Evolutionary conservation across 2,888 invertebrate genomes (phyloP), one percentile per base, ranked within the genome.

Genomic region (Epsilonema sp.): DNA sequence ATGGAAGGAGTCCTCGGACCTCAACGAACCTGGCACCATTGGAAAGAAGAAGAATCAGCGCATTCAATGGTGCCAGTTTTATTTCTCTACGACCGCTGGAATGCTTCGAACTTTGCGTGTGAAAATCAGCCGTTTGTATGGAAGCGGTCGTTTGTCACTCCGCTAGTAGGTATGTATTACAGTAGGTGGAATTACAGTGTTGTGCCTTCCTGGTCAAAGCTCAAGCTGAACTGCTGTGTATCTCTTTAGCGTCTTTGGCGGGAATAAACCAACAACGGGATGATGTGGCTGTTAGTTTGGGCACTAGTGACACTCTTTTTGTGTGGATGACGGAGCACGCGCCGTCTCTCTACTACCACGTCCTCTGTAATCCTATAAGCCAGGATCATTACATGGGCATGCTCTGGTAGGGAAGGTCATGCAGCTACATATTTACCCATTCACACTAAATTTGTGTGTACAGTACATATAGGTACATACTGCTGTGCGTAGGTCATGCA

Each of bases 241-340:
- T n/a, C n/a, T n/a, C 54, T 54, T 13, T 49, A 61, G 67, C 69
- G 3, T 69, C 71, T 2, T 55, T 71, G 46, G 70, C 67, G 76
- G 85, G 84, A 4, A 79, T 90, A 73, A 75, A 80, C 36, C 71
- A 89, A 3, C 74, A 75, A 19, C 70, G 79, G 31, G 80, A 79
- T 46, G 87, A 87, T 73, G 71, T 90, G 21, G 83, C 82, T 0
- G 78, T 67, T 2, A 69, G 68, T 49, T 59, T 65, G 47, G 89
- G 94, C 5, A 92, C 92, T 0, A 90, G 89, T 65, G 92, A 94
- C 67, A 89, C 87, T 0, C 66, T 89, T 1, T 80, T 92, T 60
- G 54, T 68, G 38, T 82, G 80, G 67, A 69, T 86, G 4, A 68
- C 74, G 23, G 69, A 76, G 26, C 78, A 82, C 0, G 75, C 74